Evolutionary conservation across 2,888 invertebrate genomes (phyloP), one percentile per base, ranked within the genome.

Genomic region (Elysia crispata): DNA sequence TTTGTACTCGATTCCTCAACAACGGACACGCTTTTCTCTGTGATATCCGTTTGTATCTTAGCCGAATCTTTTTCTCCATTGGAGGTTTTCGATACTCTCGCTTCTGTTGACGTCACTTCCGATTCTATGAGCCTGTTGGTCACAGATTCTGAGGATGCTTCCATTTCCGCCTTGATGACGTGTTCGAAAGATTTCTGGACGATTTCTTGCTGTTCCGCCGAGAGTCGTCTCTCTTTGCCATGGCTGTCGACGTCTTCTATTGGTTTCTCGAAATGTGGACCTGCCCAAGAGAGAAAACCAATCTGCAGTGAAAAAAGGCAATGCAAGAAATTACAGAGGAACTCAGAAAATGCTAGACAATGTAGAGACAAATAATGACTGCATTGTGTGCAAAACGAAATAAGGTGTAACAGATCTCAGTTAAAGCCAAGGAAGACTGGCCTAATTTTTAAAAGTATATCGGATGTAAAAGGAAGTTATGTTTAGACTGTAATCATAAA

Each of bases 51-150:
- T 0, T 30, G 62, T 11, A 80, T 80, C 41, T 79, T 79, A 15
- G 18, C 28, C 0, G 79, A 79, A 30, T 79, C 79, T 28, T 79
- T 25, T n/a, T 79, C 79, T 28, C n/a, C n/a, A n/a, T n/a, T n/a
- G n/a, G 13, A 20, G 30, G 20, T 31, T 23, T 66, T 66, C 49
- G 66, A 30, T n/a, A 23, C 3, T n/a, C 31, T 33, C 31, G 33
- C 30, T 0, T 31, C 69, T 8, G 18, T n/a, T 20, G 54, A 49
- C 41, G 57, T 62, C 41, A n/a, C 33, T 70, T 31, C 33, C 70
- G n/a, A 3, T 60, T 70, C 31, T 18, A 67, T 69, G 23, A 23
- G 5, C 11, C n/a, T 54, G 8, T 49, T 57, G 33, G 60, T 41
- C 0, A 67, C 57, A 1, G 67, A 41, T 41, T 41, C 5, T 3